Base-by-base conservation (phyloP, 2,888 invertebrate genomes). In the Diplazon laetatorius region DNA sequence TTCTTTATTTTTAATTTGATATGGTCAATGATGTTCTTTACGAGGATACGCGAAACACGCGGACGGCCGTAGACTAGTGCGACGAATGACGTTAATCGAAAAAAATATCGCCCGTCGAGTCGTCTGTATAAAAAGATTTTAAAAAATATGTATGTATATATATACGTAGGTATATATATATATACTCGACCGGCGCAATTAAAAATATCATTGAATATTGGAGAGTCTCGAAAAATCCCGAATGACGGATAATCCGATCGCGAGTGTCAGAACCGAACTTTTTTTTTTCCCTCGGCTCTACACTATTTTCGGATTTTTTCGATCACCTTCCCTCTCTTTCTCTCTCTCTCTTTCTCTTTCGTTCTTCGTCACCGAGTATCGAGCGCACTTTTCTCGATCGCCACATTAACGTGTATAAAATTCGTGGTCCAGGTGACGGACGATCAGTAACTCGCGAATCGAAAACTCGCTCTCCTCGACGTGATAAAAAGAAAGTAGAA, bases 311-410 rank as follows among this genome's bases (percentile, higher is more conserved):
- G 2, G 50, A 59, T 48, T 25, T 22, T 1, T 44, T 16, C n/a
- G n/a, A 20, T 39, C n/a, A n/a, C n/a, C n/a, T n/a, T n/a, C n/a
- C n/a, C 9, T 12, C 22, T 39, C 42, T 48, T 20, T 35, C 30
- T 10, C 14, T 35, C 10, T 57, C 35, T 12, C 12, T 50, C 22
- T 46, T 65, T 52, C 37, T 39, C 50, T 30, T 50, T 37, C 16
- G 16, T 9, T 20, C 35, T 1, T 12, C 9, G 22, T 1, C 18
- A 9, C n/a, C 8, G n/a, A 30, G 20, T 6, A 1, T 52, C 14
- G 18, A 25, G 18, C 37, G 55, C 37, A 59, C 60, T 55, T 59
- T 44, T 20, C 55, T 65, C 68, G 69, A 80, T 80, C 70, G 70
- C 60, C 30, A 63, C 44, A 25, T 52, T 52, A 30, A 30, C 6